Base-by-base conservation (phyloP, 2,797 vertebrate species). In the Oryzias dopingdopingensis region DNA sequence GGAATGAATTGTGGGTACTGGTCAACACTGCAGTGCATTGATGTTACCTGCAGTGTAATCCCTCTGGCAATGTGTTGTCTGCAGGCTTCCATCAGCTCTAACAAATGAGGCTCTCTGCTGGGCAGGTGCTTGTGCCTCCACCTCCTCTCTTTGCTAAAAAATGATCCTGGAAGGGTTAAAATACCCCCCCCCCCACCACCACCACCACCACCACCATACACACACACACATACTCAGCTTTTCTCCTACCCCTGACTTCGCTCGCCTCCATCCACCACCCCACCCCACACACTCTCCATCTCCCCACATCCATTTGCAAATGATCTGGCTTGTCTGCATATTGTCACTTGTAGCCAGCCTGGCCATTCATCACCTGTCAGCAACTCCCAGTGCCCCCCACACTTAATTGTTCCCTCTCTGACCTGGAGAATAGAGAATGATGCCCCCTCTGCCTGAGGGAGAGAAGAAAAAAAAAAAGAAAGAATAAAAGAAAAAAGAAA, bases 321-420 rank as follows among this genome's bases (percentile, higher is more conserved):
- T 93, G 90, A 90, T 94, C 92, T 92, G 90, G 91, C 93, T 93
- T 94, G 92, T 95, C 93, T 94, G 93, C 94, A 94, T 95, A 94
- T 94, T 94, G 93, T 94, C 93, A 93, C 90, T 86, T 74, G 88
- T 90, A 79, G 90, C 90, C 89, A 85, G 91, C 92, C 87, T 70
- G 88, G 89, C 90, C 94, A 95, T 96, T 95, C 93, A 95, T 95
- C 94, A 96, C 92, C 88, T 91, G 91, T 90, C 91, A 79, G 88
- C 65, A 64, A 80, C 89, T 91, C 85, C 86, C 88, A 83, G 90
- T 83, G 86, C 91, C 92, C 92, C 92, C 91, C 91, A 89, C 89
- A 86, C 88, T 92, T 93, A 92, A 93, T 94, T 94, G 93, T 94
- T 92, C 89, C 88, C 89, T 90, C 84, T 81, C 78, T 94, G 94